A percentile compares a stretch with the other conserved stretches of the same genome.
Conservation (phyloP, 2,888 invertebrate genomes). For the Pammene fasciana region DNA sequence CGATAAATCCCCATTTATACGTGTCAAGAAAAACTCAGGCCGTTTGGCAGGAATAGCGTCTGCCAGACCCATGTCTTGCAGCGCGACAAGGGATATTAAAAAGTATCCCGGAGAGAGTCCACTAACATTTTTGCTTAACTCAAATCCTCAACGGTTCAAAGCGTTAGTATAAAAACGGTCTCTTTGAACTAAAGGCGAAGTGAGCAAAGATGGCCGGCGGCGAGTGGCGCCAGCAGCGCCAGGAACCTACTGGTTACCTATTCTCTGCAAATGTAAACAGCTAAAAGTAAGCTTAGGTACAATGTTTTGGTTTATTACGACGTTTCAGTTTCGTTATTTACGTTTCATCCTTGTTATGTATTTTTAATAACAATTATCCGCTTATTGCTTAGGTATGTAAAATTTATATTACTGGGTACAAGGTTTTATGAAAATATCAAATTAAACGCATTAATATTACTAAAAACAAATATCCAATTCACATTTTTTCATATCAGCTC, state of each 20-base stretch:
- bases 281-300: neutral
- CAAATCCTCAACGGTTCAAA: slow-evolving; percentile 20
- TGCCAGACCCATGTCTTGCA: slow-evolving; percentile 33
- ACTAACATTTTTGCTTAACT: slow-evolving; percentile 30
- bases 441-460: no score
- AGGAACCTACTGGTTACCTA: slow-evolving; percentile 6
- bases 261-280: neutral
- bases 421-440: no score
- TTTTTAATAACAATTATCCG: neutral
- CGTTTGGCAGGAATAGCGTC: slow-evolving; percentile 21
- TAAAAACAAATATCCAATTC: no score
- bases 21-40: slow-evolving; percentile 28
- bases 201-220: slow-evolving; percentile 32
- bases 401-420: no score
- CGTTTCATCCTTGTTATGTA: neutral
- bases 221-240: neutral
- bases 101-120: slow-evolving; percentile 30
- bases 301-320: neutral
- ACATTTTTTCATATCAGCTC: neutral
- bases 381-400: no score
- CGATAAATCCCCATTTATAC: slow-evolving; percentile 21
- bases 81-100: slow-evolving; percentile 38
- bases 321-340: neutral
- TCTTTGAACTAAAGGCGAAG: slow-evolving; percentile 29
- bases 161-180: slow-evolving; percentile 13